Conservation (phyloP, 2,888 invertebrate species). For the Erebia epiphron region DNA sequence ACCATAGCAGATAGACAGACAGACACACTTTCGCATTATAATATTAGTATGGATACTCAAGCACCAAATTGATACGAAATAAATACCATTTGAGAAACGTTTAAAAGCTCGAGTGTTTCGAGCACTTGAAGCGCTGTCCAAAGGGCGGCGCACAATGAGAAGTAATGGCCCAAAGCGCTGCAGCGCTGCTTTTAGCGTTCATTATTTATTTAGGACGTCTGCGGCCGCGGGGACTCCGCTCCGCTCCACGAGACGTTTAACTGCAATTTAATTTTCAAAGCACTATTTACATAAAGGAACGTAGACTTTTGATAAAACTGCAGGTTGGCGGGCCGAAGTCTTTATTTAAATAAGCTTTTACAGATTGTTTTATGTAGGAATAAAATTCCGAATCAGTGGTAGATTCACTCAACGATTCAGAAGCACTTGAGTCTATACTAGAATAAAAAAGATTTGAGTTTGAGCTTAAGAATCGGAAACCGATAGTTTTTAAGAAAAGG, state of each 20-base stretch:
- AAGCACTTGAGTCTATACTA: too few species aligned
- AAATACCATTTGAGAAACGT: slow-evolving; percentile 6
- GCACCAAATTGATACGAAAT: not conserved
- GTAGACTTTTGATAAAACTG: not conserved
- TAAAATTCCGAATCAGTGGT: too few species aligned
- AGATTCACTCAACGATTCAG: too few species aligned
- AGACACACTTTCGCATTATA: not conserved
- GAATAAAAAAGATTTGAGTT: too few species aligned
- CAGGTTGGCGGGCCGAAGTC: not conserved
- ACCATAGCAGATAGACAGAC: too few species aligned
- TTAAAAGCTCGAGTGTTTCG: slow-evolving; percentile 2
- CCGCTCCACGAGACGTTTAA: not conserved
- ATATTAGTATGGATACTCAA: not conserved
- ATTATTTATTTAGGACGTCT: slow-evolving; percentile 10
- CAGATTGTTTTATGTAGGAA: not conserved
- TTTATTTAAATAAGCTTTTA: not conserved
- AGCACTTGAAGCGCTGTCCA: slow-evolving; percentile 5
- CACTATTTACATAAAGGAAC: not conserved
- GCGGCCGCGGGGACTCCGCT: not conserved
- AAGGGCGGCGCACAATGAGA: slow-evolving; percentile 2
- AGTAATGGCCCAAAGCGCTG: slow-evolving; percentile 4
- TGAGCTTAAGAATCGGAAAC: too few species aligned
- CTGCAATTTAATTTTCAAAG: slow-evolving; percentile 1
- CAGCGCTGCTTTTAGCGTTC: slow-evolving; percentile 9
- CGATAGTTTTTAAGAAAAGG: too few species aligned